A percentile compares a stretch with the other conserved stretches of the same genome.
phyloP scores from a whole-genome alignment of 2,113 vertebrate genomes.

The Grammomys dolichurus region DNA sequence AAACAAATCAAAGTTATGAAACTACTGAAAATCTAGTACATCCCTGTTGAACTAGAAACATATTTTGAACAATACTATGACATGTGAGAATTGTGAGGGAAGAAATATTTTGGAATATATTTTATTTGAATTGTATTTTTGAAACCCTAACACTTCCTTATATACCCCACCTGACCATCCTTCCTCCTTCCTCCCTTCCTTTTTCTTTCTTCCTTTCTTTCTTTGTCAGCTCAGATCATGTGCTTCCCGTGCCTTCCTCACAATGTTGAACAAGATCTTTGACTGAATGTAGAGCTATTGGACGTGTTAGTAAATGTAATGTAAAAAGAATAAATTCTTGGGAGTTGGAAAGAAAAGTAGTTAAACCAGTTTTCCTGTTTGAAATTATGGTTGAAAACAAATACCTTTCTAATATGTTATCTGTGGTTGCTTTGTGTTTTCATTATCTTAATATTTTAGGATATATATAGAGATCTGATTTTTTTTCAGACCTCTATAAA shows the following conservation, averaged over 20 bases:
- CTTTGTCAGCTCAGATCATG: background rate
- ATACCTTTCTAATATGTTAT: background rate
- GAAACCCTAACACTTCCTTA: background rate
- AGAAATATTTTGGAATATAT: conserved; percentile 26
- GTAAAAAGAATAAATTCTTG: background rate
- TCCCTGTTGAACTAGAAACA: background rate
- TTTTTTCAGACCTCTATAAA: background rate
- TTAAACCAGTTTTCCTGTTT: background rate
- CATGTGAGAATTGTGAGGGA: background rate
- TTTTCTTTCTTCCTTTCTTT: too few species aligned
- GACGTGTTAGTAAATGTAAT: background rate
- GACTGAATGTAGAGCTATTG: background rate
- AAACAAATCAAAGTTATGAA: background rate
- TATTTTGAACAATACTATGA: background rate
- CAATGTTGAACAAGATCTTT: background rate
- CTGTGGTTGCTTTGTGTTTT: background rate
- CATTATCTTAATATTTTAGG: background rate
- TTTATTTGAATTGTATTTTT: background rate
- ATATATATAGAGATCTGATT: background rate
- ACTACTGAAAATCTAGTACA: background rate
- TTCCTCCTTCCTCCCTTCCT: accelerated
- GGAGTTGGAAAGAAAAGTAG: conserved; percentile 24
- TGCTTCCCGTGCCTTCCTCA: background rate
- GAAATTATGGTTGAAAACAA: background rate
- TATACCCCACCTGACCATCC: background rate